Percentiles rank a stretch among this genome's conserved stretches.
These are phyloP conservation scores for Trissoscelio sp. DNA, from an alignment of 2,888 invertebrate genomes.

Conservation along the genomic window DNA sequence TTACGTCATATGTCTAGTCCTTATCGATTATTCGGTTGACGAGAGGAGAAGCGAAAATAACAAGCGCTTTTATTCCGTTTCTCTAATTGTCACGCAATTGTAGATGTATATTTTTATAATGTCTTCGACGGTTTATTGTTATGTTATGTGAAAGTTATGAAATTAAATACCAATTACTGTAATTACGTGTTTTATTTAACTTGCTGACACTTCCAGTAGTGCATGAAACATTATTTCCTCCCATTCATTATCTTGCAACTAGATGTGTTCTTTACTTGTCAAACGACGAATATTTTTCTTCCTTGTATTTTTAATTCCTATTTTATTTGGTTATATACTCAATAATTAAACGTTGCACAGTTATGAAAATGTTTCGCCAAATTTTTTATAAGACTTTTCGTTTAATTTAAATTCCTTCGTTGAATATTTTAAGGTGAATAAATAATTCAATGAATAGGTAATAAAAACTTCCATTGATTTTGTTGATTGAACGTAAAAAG, in stretches of 20 bases:
- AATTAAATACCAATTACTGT: conserved; percentile 37
- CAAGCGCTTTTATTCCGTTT: conserved; percentile 44
- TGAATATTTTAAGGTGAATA: background rate
- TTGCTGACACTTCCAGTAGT: conserved; percentile 15
- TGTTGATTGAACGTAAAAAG: background rate
- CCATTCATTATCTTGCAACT: too few species aligned
- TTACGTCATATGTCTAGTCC: conserved; percentile 77
- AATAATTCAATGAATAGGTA: background rate
- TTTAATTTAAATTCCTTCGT: background rate
- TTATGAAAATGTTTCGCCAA: too few species aligned
- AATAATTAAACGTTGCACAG: too few species aligned
- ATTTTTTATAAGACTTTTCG: background rate
- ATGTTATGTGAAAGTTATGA: conserved; percentile 29
- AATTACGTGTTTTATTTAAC: conserved; percentile 30
- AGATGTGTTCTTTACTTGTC: too few species aligned
- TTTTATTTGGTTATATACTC: too few species aligned
- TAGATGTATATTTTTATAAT: conserved; percentile 22
- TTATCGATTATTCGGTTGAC: conserved; percentile 71
- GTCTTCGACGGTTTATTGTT: conserved; percentile 18
- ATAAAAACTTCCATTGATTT: conserved; percentile 1
- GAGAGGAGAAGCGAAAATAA: conserved; percentile 27
- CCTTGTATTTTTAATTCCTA: too few species aligned
- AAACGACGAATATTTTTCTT: too few species aligned
- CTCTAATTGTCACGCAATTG: conserved; percentile 34
- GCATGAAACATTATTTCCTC: too few species aligned